phyloP scores from a whole-genome alignment of 2,888 invertebrate genomes.

The Ectemnius cavifrons region DNA sequence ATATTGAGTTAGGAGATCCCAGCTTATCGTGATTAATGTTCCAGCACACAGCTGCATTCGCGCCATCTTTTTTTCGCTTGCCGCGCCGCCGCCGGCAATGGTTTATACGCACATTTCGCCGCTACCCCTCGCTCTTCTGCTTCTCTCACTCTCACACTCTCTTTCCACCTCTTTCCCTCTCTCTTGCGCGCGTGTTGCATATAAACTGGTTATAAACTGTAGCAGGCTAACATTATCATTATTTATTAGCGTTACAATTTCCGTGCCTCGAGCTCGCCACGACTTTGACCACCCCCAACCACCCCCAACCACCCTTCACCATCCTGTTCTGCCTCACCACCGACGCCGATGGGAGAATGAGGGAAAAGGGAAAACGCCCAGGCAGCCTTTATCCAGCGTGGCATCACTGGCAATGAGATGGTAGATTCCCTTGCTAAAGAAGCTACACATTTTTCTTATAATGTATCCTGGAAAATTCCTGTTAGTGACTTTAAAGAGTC shows the following conservation, averaged over 20 bases:
- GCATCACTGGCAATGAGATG: too few relatives aligned
- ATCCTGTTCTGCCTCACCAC: background rate
- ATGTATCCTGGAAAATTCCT: too few relatives aligned
- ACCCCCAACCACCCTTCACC: constrained; percentile 15
- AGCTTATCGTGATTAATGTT: constrained; percentile 51
- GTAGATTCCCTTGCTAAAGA: background rate
- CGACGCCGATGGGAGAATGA: too few relatives aligned
- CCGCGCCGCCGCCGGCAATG: background rate
- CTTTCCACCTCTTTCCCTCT: too few relatives aligned
- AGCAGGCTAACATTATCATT: constrained; percentile 52
- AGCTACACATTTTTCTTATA: too few relatives aligned
- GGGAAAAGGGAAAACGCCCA: too few relatives aligned
- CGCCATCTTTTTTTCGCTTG: background rate
- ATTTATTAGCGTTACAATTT: constrained; percentile 52
- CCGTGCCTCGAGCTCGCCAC: constrained; percentile 22
- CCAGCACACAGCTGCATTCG: background rate
- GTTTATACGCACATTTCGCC: constrained; percentile 5
- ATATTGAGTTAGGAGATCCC: constrained; percentile 39
- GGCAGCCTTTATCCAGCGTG: too few relatives aligned
- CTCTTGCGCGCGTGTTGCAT: constrained; percentile 29
- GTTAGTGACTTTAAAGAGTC: too few relatives aligned
- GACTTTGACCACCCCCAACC: constrained; percentile 5
- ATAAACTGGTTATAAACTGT: constrained; percentile 48
- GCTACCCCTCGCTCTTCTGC: too few relatives aligned
- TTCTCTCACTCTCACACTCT: too few relatives aligned